Evolutionary conservation across 2,888 invertebrate genomes (phyloP), one percentile per base, ranked within the genome.

Genomic region (Caenorhabditis wallacei): DNA sequence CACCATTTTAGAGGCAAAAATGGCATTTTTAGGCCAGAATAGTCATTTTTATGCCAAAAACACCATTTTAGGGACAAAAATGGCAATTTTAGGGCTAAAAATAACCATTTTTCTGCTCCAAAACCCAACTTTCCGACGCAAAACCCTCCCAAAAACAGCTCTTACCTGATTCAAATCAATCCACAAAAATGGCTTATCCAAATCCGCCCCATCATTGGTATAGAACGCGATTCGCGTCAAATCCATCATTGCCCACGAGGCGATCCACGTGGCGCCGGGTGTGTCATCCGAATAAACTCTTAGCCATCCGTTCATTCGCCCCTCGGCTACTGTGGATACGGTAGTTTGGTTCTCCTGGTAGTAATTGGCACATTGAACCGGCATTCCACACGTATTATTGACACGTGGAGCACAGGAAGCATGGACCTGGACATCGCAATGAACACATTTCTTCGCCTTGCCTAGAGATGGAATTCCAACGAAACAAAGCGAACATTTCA

Each of bases 301-400:
- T 24, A 88, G 57, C 88, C 88, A 88, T n/a, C 88, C 88, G 56
- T 84, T 85, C 88, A 88, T 86, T 20, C 85, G 22, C 22, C 85
- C 85, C 40, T 75, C 75, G n/a, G 71, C 16, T 0, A 71, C 56
- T 0, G 26, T 75, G 7, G 43, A 20, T 22, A 82, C 46, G 1
- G 68, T 78, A n/a, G 78, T 78, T 26, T 82, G 71, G 48, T 78
- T 82, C 40, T 86, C 85, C n/a, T 51, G 57, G 37, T 85, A 86
- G 26, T 76, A 85, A 24, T 71, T 85, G 68, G 85, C 86, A 53
- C 78, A 84, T 40, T 82, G 69, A 1, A 80, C 82, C 0, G 86
- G 86, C 70, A 86, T 80, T 46, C 86, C 86, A 57, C 86, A 86
- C 18, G 86, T 86, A 53, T 86, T 86, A 35, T 75, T 82, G 56